Evolutionary conservation across 2,888 invertebrate species (phyloP).

Genomic region (Megalurothrips usitatus): DNA sequence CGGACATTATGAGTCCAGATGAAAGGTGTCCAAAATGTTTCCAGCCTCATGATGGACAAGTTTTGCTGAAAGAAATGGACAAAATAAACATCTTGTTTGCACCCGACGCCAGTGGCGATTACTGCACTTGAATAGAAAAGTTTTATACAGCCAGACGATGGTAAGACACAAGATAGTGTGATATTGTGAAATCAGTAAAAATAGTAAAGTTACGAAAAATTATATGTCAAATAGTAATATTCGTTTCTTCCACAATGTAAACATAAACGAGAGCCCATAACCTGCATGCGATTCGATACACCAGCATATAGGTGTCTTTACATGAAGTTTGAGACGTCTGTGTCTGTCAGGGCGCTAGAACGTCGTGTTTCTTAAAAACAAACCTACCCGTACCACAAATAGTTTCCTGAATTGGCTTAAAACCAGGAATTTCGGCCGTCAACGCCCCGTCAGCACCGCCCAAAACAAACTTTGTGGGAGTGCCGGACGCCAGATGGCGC

Average conservation of each 20-base stretch:
- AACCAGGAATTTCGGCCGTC: not conserved
- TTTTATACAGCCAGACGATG: too few species aligned
- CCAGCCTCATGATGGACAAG: constrained; percentile 44
- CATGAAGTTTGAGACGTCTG: not conserved
- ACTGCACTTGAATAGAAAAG: not conserved
- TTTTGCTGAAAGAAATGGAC: not conserved
- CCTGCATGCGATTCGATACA: not conserved
- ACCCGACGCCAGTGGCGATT: not conserved
- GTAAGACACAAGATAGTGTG: not conserved
- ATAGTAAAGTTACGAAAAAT: not conserved
- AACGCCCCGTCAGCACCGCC: not conserved
- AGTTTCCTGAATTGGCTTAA: not conserved
- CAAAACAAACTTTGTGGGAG: constrained; percentile 10
- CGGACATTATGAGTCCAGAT: constrained; percentile 77
- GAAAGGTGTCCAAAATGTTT: constrained; percentile 84
- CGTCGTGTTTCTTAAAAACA: not conserved
- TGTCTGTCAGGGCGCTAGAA: not conserved
- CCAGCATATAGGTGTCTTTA: not conserved
- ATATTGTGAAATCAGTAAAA: not conserved
- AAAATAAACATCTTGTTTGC: not conserved
- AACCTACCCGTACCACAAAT: not conserved
- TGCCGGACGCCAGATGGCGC: not conserved
- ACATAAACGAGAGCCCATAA: not conserved
- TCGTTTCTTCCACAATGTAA: not conserved
- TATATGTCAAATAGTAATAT: not conserved